Evolutionary conservation across 2,888 invertebrate genomes (phyloP), one percentile per base, ranked within the genome.

Genomic region (Sphaerophoria taeniata): DNA sequence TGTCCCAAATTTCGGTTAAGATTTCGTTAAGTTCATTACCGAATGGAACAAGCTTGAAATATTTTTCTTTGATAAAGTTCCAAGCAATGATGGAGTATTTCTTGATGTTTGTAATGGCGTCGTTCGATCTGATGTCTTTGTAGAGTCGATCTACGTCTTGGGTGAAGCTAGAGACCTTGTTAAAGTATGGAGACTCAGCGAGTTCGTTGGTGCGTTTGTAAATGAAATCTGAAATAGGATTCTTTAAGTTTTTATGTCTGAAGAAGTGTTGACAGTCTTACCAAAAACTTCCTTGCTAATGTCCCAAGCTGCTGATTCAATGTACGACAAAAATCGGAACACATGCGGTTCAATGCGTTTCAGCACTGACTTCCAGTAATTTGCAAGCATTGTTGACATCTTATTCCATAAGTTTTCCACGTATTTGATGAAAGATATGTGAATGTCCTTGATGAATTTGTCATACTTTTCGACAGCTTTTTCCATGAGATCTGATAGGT

Each of bases 111-210:
- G 96, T 96, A 33, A 97, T 93, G 0, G 96, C 93, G 88, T 97
- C 97, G 89, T 97, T 96, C 75, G 95, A 94, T 65, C 95, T 94
- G 6, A 97, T 93, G 88, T 97, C 97, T 74, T 95, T 95, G 90
- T 97, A 97, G 63, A 97, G 93, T 74, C 93, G 94, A 89, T 97
- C 97, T 87, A 97, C 92, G 89, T 97, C 96, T 88, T 96, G 96
- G 0, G 96, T 96, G 88, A 97, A 95, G 78, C 96, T 95, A 1
- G 96, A 94, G 11, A 97, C 95, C 88, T 95, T 95, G 87, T 95
- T 95, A 89, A 96, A 97, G 88, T 97, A 97, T 0, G 96, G 96
- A 0, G 96, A 96, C 67, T 95, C 95, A 0, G 96, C 95, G 82
- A 97, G 91, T 89, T 97, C 97, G 82, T 95, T 95, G 61, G 95